Evolutionary conservation across 2,888 invertebrate genomes (phyloP).

Genomic region (Ormyrus pomaceus): DNA sequence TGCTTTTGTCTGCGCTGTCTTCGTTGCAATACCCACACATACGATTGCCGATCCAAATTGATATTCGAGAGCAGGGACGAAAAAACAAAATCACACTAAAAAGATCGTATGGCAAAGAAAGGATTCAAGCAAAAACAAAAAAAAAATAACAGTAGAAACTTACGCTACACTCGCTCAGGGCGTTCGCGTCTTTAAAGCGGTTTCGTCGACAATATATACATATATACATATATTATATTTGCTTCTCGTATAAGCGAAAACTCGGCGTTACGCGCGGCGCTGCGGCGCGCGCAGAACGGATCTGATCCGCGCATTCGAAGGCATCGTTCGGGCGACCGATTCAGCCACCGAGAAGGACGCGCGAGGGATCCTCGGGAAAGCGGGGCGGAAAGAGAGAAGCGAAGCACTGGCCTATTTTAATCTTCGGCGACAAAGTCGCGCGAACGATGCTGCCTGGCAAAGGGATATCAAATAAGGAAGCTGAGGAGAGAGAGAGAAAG

Average conservation of each 20-base stretch:
- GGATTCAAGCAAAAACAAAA: conserved; percentile 12
- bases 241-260: conserved; percentile 55
- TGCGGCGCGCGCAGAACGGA: not conserved
- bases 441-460: conserved; percentile 24
- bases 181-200: conserved; percentile 52
- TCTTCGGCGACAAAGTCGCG: conserved; percentile 14
- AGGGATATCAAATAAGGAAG: not conserved
- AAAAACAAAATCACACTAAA: conserved; percentile 6
- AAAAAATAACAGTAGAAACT: conserved; percentile 48
- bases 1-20: conserved; percentile 68
- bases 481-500: not conserved
- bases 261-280: conserved; percentile 41
- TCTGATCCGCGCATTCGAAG: no score
- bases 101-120: conserved; percentile 24
- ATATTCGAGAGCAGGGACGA: not conserved
- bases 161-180: conserved; percentile 57
- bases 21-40: conserved; percentile 57
- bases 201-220: conserved; percentile 57
- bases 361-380: not conserved
- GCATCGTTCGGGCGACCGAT: conserved; percentile 31
- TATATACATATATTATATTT: conserved; percentile 55
- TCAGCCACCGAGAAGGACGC: not conserved
- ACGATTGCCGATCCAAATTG: conserved; percentile 47
- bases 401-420: conserved; percentile 11
- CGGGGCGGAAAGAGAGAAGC: not conserved